These are phyloP conservation scores for Argyrosomus japonicus DNA, from an alignment of 2,113 vertebrate genomes.

Conservation along the genomic window DNA sequence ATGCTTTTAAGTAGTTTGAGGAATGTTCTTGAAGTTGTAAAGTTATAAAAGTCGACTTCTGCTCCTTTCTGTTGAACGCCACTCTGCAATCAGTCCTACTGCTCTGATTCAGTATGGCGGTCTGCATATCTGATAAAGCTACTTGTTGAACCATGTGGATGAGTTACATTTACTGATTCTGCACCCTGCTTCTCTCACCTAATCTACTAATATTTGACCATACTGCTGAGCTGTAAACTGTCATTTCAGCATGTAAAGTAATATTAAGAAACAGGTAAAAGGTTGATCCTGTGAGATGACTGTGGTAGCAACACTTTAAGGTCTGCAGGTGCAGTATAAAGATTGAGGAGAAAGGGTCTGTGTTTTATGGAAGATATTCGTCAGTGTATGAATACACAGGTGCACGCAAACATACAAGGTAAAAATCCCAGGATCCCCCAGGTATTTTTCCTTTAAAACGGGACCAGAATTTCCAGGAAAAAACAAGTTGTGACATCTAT, in stretches of 20 bases:
- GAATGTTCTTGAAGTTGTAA: conserved; percentile 13
- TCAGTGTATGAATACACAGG: neutral
- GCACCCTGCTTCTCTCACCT: neutral
- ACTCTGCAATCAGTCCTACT: neutral
- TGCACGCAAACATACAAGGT: neutral
- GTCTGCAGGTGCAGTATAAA: no score
- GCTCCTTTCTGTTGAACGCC: neutral
- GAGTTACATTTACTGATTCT: conserved; percentile 7
- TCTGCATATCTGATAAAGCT: conserved; percentile 22
- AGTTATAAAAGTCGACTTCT: conserved; percentile 13
- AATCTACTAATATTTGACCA: neutral
- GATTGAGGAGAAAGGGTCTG: neutral
- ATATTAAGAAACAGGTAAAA: conserved; percentile 2
- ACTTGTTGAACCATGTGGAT: conserved; percentile 17
- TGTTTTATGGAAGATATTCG: neutral
- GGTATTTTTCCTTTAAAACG: neutral
- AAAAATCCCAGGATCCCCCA: neutral
- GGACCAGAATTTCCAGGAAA: neutral
- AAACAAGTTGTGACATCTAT: neutral
- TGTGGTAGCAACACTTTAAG: neutral
- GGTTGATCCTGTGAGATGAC: neutral
- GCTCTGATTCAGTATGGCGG: neutral
- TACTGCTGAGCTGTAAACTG: neutral
- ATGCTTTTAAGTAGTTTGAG: neutral
- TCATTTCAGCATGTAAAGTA: neutral